Evolutionary conservation across 2,113 vertebrate genomes (phyloP).

Genomic region (Natator depressus): DNA sequence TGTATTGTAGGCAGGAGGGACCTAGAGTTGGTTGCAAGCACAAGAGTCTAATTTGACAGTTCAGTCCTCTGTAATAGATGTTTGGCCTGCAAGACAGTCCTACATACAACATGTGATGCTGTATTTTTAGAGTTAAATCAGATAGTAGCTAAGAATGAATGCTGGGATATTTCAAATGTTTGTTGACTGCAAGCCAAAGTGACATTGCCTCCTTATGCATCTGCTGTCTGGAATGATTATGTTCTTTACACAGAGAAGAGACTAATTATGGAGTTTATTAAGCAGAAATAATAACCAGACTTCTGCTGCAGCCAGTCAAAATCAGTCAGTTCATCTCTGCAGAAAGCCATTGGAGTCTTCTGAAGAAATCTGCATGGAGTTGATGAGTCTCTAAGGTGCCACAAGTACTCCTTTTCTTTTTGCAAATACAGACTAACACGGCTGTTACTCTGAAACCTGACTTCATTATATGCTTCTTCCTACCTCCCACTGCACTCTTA

Average conservation of each 20-base stretch:
- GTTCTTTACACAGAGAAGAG: background rate
- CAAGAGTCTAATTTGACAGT: no score
- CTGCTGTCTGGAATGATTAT: background rate
- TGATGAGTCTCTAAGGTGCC: background rate
- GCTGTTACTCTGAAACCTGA: no score
- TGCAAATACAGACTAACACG: no score
- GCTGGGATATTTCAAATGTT: background rate
- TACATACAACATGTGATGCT: background rate
- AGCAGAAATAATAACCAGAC: background rate
- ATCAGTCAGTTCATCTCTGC: background rate
- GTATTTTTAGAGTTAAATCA: background rate
- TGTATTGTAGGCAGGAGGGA: no score
- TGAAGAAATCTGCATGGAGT: background rate
- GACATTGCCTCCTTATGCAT: accelerated
- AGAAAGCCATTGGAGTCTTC: background rate
- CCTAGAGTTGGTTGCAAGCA: no score
- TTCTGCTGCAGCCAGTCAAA: background rate
- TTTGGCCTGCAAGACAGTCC: no score
- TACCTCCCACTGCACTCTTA: background rate
- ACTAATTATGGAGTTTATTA: background rate
- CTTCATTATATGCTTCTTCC: background rate
- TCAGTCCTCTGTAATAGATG: no score
- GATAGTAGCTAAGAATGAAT: background rate
- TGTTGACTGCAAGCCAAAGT: background rate
- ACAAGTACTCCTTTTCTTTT: no score